Conservation (phyloP, 2,113 vertebrate genomes). For the Pitta sordida region DNA sequence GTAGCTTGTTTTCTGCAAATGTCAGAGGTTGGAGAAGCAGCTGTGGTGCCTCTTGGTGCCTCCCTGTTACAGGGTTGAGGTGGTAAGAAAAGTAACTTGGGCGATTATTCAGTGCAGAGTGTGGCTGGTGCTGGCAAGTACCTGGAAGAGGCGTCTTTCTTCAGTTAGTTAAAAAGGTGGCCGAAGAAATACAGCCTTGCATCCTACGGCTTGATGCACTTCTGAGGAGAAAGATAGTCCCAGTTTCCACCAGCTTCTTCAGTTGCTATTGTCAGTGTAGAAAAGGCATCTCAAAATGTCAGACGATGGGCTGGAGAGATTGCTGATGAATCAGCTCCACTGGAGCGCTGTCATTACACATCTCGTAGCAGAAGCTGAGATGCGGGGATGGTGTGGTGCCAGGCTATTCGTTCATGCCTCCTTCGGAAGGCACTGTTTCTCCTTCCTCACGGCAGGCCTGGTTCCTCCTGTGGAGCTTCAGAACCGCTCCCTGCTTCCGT, state of each 20-base stretch:
- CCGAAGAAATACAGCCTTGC: neutral
- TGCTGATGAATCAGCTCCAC: neutral
- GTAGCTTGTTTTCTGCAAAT: neutral
- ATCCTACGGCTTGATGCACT: neutral
- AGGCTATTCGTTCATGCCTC: neutral
- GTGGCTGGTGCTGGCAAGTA: neutral
- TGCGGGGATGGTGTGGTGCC: neutral
- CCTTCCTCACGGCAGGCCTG: neutral
- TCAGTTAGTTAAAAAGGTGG: neutral
- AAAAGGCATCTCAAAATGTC: neutral
- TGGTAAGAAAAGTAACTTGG: neutral
- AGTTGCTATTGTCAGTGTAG: neutral
- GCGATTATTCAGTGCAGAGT: accelerated
- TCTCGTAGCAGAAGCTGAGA: neutral
- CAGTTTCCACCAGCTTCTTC: neutral
- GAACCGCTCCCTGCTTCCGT: neutral
- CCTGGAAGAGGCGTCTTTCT: neutral
- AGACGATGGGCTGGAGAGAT: neutral
- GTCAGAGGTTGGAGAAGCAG: neutral
- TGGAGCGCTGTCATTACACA: neutral
- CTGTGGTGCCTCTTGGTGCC: accelerated
- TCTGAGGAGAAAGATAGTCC: neutral
- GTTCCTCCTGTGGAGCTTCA: neutral
- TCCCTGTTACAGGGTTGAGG: neutral
- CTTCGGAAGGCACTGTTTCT: neutral